Base-by-base conservation (phyloP, 1,140 invertebrate species). In the Oncopodura yosiiana region DNA sequence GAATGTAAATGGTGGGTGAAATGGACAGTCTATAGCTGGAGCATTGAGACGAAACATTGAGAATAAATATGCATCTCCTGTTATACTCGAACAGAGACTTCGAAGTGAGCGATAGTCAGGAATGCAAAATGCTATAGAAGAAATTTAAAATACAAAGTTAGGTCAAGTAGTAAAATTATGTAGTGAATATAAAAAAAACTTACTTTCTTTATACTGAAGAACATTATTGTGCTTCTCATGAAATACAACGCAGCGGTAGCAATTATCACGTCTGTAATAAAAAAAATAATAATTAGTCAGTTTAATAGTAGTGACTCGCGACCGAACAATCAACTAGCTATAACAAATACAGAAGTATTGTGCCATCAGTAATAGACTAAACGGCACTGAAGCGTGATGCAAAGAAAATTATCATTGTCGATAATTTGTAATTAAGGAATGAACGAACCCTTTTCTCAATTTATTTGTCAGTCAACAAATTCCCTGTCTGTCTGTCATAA, bases 21-120 rank as follows among this genome's bases (percentile, higher is more conserved):
- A 62, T n/a, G 80, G 75, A 44, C 60, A 61, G 2, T 75, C 67
- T 60, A 83, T 78, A 2, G 81, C 79, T 12, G 26, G 18, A 0
- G 76, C 77, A 53, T 77, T 72, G 67, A 82, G 75, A 36, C 83
- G 71, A 68, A 86, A 86, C 80, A 87, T 84, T 34, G 82, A 83
- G 66, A 77, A 79, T 2, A 86, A 71, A 2, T 73, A 74, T 6
- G 83, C 83, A 64, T 87, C 84, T 0, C 83, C 82, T 4, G 74
- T 77, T 55, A 86, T 82, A 24, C 72, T 70, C 39, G 74, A 73
- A 63, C 83, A 86, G 45, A 83, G 49, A 29, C 44, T 24, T 44
- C 19, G 26, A 44, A 44, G 18, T 18, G 5, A 18, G 26, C 45
- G 4, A 18, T 26, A 36, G 44, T 49, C 46, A n/a, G 45, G 23